phyloP scores from a whole-genome alignment of 2,888 invertebrate species.

The Rhorus exstirpatorius region DNA sequence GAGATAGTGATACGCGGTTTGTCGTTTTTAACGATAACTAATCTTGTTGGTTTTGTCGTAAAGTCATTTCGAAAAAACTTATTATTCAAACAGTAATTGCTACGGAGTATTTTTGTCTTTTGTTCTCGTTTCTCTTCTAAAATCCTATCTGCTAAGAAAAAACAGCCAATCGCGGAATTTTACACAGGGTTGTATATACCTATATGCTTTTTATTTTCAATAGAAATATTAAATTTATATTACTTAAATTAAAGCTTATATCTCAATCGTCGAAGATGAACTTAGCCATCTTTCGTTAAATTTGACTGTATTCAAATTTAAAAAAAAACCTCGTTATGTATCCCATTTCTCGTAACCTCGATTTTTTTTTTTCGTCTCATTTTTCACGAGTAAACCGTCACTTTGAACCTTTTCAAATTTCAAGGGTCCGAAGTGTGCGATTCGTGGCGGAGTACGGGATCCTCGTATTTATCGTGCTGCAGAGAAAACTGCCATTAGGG shows the following conservation, averaged over 20 bases:
- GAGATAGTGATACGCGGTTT: not conserved
- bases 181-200: too few relatives aligned
- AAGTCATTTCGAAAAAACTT: not conserved
- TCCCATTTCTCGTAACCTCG: not conserved
- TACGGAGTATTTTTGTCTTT: too few relatives aligned
- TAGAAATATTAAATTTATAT: too few relatives aligned
- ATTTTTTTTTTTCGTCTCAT: not conserved
- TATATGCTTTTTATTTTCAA: too few relatives aligned
- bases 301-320: too few relatives aligned
- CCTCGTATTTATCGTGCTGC: not conserved
- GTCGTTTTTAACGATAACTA: not conserved
- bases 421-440: conserved; percentile 19
- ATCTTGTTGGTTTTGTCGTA: not conserved
- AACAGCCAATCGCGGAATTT: too few relatives aligned
- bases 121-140: too few relatives aligned
- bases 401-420: not conserved
- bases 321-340: too few relatives aligned
- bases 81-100: not conserved
- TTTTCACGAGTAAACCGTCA: not conserved
- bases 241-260: too few relatives aligned
- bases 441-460: conserved; percentile 7
- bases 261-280: too few relatives aligned
- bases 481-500: conserved; percentile 18
- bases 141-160: too few relatives aligned
- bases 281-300: too few relatives aligned